These are phyloP conservation scores for Epinotia nisella DNA, from an alignment of 2,888 invertebrate species.

Conservation along the genomic window DNA sequence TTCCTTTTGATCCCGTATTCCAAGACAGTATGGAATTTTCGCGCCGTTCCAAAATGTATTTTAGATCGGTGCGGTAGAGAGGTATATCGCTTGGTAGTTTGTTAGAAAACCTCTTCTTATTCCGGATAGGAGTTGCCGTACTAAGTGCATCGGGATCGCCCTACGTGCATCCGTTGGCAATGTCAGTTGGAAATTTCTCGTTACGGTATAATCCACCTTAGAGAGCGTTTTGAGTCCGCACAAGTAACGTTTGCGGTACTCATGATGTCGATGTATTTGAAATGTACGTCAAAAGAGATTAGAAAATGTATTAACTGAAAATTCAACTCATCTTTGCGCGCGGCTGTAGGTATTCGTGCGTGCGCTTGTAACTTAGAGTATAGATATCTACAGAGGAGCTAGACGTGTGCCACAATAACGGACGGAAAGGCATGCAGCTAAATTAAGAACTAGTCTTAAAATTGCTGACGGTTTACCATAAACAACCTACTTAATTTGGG, in stretches of 20 bases:
- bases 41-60: slow-evolving; percentile 50
- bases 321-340: no score
- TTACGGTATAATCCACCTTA: slow-evolving; percentile 80
- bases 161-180: slow-evolving; percentile 78
- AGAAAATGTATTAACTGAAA: not conserved
- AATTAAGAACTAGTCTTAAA: no score
- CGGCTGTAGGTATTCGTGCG: no score
- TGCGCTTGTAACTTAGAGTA: no score
- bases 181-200: slow-evolving; percentile 81
- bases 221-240: slow-evolving; percentile 51
- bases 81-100: slow-evolving; percentile 47
- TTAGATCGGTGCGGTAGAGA: slow-evolving; percentile 47
- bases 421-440: no score
- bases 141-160: slow-evolving; percentile 80
- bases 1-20: slow-evolving; percentile 51
- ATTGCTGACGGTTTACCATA: no score
- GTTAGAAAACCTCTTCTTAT: slow-evolving; percentile 53
- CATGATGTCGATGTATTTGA: slow-evolving; percentile 23
- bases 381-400: no score
- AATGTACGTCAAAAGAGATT: slow-evolving; percentile 11
- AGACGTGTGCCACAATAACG: no score
- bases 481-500: no score
- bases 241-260: slow-evolving; percentile 21
- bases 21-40: slow-evolving; percentile 49
- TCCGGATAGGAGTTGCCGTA: slow-evolving; percentile 55